phyloP scores from a whole-genome alignment of 2,797 vertebrate genomes.

The Tinamus major region DNA sequence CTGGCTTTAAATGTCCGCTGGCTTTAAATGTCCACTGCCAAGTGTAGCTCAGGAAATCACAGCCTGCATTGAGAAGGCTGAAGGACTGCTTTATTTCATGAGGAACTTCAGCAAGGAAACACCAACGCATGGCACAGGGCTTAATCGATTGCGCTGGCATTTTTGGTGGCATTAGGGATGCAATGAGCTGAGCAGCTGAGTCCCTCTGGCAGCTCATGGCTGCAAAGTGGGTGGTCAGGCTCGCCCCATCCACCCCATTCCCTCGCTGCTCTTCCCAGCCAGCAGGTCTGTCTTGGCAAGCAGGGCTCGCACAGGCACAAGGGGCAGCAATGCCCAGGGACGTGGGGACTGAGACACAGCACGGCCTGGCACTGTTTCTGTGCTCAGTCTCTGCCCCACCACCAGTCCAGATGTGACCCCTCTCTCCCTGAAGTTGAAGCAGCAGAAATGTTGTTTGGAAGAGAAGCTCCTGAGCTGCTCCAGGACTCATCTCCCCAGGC shows the following conservation, averaged over 20 bases:
- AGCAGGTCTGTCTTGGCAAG: no score
- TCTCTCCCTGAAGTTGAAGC: not conserved
- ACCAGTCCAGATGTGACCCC: rapidly evolving
- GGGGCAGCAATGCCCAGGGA: not conserved
- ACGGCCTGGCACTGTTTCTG: not conserved
- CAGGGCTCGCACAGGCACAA: not conserved
- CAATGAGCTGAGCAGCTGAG: not conserved
- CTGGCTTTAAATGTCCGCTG: not conserved
- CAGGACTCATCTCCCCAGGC: not conserved
- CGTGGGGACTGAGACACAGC: not conserved
- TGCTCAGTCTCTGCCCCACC: rapidly evolving
- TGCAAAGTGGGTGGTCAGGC: no score
- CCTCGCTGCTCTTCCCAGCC: no score
- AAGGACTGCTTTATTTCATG: not conserved
- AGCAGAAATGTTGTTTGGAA: not conserved
- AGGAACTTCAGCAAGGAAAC: not conserved
- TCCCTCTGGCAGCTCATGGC: not conserved
- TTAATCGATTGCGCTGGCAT: not conserved
- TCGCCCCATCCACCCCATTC: no score
- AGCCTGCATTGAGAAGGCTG: no score
- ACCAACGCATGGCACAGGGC: not conserved
- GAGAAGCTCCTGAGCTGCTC: not conserved
- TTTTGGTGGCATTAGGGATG: not conserved
- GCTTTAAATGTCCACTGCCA: not conserved
- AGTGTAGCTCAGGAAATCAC: not conserved